Conservation (phyloP, 2,888 invertebrate genomes). For the Ophion obscuratus region DNA sequence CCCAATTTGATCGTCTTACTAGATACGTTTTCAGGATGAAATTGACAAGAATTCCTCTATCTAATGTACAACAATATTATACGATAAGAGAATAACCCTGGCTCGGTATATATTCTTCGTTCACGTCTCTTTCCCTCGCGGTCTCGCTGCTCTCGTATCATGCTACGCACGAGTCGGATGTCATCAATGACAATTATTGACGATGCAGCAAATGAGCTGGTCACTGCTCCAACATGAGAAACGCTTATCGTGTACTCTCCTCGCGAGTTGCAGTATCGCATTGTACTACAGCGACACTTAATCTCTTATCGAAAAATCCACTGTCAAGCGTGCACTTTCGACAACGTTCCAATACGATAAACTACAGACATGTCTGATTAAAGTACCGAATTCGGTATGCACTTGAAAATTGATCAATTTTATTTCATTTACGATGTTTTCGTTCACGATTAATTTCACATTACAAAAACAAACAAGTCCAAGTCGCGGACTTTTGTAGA, state of each 20-base stretch:
- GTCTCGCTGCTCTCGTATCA: constrained; percentile 1
- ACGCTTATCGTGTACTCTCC: neutral
- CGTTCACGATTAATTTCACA: neutral
- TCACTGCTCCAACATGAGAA: neutral
- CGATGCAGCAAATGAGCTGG: neutral
- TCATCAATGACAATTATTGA: constrained; percentile 28
- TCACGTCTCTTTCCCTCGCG: neutral
- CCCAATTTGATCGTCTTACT: no score
- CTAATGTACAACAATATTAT: neutral
- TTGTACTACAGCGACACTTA: neutral
- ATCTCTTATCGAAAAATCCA: constrained; percentile 11
- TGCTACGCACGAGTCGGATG: neutral
- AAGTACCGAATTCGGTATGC: neutral
- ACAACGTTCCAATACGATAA: neutral
- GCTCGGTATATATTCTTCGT: neutral
- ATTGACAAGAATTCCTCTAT: neutral
- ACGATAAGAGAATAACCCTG: neutral
- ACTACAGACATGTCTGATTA: neutral
- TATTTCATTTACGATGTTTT: neutral
- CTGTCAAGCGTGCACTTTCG: neutral
- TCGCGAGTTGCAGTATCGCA: neutral
- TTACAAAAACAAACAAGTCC: no score
- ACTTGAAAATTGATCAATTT: neutral
- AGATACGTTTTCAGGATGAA: constrained; percentile 31
- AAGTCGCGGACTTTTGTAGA: neutral